Percentiles rank a stretch among this genome's conserved stretches.
Conservation (phyloP, 2,797 vertebrate genomes). For the Periparus ater region DNA sequence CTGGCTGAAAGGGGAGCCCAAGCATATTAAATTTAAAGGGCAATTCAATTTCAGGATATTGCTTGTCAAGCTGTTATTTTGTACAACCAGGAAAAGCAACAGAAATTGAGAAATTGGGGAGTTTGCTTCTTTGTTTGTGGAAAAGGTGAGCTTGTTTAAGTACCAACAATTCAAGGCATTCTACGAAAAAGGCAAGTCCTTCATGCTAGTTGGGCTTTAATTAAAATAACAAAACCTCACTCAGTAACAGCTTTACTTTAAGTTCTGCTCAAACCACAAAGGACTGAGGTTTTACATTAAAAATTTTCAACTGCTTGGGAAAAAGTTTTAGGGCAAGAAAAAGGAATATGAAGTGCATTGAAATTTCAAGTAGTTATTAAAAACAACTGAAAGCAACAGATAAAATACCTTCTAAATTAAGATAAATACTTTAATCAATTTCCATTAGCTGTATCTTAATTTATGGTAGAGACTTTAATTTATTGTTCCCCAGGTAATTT, state of each 20-base stretch:
- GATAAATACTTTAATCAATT: constrained; percentile 34
- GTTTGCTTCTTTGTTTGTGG: not conserved
- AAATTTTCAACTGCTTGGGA: not conserved
- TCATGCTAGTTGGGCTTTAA: not conserved
- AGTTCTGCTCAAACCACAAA: not conserved
- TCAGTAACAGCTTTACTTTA: not conserved
- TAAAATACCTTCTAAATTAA: constrained; percentile 16
- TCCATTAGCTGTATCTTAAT: constrained; percentile 12
- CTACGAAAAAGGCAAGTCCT: not conserved
- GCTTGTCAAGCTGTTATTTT: constrained; percentile 29
- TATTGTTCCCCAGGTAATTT: not conserved
- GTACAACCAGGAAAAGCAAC: not conserved
- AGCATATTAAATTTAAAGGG: constrained; percentile 49
- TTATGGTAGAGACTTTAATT: constrained; percentile 17
- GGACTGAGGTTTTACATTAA: not conserved
- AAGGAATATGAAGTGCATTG: not conserved
- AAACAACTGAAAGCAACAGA: constrained; percentile 15
- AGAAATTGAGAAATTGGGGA: not conserved
- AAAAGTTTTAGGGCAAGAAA: not conserved
- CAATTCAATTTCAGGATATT: constrained; percentile 53
- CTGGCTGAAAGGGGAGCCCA: not conserved
- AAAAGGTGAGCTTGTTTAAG: constrained; percentile 7
- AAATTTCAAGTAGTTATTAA: not conserved
- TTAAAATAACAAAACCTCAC: not conserved
- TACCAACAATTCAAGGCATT: not conserved